These are phyloP conservation scores for Acanthosepion lycidas DNA, from an alignment of 2,888 invertebrate genomes.

Conservation along the genomic window DNA sequence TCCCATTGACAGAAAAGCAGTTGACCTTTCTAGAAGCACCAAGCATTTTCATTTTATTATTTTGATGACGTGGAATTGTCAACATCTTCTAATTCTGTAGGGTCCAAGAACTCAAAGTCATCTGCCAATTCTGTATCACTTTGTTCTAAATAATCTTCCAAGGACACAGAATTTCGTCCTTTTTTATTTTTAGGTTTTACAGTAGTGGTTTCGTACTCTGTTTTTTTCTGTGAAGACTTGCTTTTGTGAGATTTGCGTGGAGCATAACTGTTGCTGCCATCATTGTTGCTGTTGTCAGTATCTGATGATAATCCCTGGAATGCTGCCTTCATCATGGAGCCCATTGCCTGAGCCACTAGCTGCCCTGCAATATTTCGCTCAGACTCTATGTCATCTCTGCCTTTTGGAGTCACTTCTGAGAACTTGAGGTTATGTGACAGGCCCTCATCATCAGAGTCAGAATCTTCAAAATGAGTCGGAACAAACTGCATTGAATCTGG, in stretches of 20 bases:
- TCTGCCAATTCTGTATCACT: constrained; percentile 45
- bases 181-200: not conserved
- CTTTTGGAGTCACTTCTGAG: not conserved
- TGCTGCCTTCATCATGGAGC: constrained; percentile 41
- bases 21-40: not conserved
- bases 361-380: constrained; percentile 35
- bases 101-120: constrained; percentile 42
- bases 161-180: not conserved
- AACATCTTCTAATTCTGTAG: constrained; percentile 1
- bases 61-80: not conserved
- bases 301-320: constrained; percentile 40
- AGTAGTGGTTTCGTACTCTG: not conserved
- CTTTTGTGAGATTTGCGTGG: not conserved
- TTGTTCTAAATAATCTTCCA: constrained; percentile 42
- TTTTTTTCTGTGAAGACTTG: not conserved
- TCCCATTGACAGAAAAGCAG: not conserved
- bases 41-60: not conserved
- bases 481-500: constrained; percentile 53
- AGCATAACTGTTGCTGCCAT: not conserved
- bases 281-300: not conserved
- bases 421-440: too few relatives aligned
- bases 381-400: not conserved
- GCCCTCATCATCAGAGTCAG: constrained; percentile 41
- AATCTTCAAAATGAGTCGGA: constrained; percentile 61
- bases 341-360: constrained; percentile 38